Base-by-base conservation (phyloP, 2,888 invertebrate genomes). In the Aporophyla lueneburgensis region DNA sequence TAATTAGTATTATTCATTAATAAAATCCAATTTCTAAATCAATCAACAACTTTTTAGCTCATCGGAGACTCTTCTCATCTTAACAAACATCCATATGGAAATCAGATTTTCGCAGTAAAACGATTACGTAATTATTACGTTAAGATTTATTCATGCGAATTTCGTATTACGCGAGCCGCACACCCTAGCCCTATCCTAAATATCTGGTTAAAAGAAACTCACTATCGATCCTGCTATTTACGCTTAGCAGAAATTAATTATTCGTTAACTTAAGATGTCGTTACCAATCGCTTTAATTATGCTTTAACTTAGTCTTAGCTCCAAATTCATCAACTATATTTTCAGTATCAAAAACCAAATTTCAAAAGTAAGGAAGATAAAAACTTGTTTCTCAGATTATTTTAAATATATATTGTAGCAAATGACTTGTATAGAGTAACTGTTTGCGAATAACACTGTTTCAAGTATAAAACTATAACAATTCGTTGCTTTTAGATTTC, bases 91-190 rank as follows among this genome's bases (percentile, higher is more conserved):
- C 77, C 61, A 16, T 16, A 21, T 73, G 81, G 62, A 77, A 77
- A 77, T 76, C 19, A 62, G 27, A 54, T 80, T 27, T 19, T 46
- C n/a, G 6, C 3, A 61, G 24, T 40, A 40, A 54, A 70, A 79
- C 21, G 24, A n/a, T n/a, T n/a, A n/a, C n/a, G n/a, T n/a, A n/a
- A n/a, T n/a, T n/a, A n/a, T n/a, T n/a, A n/a, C 62, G 40, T 54
- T 79, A 40, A n/a, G 79, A 69, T 79, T 5, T 24, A 21, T 33
- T 59, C n/a, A 61, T 53, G 33, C 33, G 14, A 78, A 67, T 59
- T 9, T 21, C 16, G 3, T 53, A 10, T 62, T 12, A 33, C 10
- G 5, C 12, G 59, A 59, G 10, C 2, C 33, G 33, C 12, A 59
- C 27, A 12, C 59, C 12, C n/a, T n/a, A n/a, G n/a, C n/a, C n/a